phyloP scores from a whole-genome alignment of 2,888 invertebrate species.

The Mythimna impura region DNA sequence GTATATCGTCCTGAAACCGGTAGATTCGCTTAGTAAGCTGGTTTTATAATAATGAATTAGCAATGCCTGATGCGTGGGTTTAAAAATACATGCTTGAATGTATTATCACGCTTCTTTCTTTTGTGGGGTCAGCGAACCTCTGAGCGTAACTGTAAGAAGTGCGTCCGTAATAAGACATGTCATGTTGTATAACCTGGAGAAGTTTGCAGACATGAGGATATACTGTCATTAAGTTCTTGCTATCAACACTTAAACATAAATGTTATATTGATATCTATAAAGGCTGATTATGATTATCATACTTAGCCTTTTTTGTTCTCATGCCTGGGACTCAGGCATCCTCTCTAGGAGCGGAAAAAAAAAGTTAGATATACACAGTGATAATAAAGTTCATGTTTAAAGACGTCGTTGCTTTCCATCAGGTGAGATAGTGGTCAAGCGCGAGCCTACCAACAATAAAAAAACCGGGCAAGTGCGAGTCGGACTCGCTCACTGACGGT shows the following conservation, averaged over 20 bases:
- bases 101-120: constrained; percentile 40
- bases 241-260: background rate
- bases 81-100: constrained; percentile 44
- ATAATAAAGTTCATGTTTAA: background rate
- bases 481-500: too few relatives aligned
- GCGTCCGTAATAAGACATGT: constrained; percentile 17
- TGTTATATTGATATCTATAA: too few relatives aligned
- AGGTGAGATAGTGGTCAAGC: too few relatives aligned
- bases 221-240: background rate
- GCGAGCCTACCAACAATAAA: too few relatives aligned
- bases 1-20: constrained; percentile 22
- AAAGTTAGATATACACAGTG: background rate
- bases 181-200: background rate
- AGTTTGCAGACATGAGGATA: background rate
- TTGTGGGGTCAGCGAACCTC: constrained; percentile 54
- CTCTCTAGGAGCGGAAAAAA: too few relatives aligned
- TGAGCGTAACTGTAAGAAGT: constrained; percentile 37
- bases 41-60: constrained; percentile 41
- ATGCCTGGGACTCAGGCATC: too few relatives aligned
- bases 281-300: too few relatives aligned
- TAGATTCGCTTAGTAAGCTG: constrained; percentile 27
- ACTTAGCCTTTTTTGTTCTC: background rate
- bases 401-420: too few relatives aligned
- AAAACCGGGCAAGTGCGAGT: too few relatives aligned
- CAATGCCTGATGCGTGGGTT: constrained; percentile 37